phyloP scores from a whole-genome alignment of 2,797 vertebrate genomes.

The Halcyon badia region DNA sequence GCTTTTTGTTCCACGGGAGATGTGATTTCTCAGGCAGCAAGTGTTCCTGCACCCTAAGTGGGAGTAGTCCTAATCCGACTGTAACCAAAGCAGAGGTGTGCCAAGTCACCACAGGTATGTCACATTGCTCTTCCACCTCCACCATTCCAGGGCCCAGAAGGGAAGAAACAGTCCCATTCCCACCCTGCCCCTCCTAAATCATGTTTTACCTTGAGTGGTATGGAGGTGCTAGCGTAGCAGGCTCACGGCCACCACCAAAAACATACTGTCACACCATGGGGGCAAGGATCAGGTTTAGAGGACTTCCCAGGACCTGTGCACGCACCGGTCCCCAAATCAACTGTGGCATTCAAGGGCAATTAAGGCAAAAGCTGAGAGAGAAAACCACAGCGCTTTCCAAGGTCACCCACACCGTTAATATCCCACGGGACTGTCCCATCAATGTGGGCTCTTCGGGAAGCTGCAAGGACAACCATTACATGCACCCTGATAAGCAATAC shows the following conservation, averaged over 20 bases:
- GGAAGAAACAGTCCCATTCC: neutral
- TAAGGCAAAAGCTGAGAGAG: neutral
- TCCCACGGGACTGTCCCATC: neutral
- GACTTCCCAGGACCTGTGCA: neutral
- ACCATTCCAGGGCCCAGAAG: neutral
- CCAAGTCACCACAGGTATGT: neutral
- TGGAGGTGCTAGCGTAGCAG: rapidly evolving
- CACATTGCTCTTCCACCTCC: conserved; percentile 8
- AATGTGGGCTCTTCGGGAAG: neutral
- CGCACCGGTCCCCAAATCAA: rapidly evolving
- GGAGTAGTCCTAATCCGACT: neutral
- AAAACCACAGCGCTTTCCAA: neutral
- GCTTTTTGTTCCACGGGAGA: neutral
- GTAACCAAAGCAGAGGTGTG: neutral
- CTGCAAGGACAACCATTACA: neutral
- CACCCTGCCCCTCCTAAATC: neutral
- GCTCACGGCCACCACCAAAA: neutral
- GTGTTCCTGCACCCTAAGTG: rapidly evolving
- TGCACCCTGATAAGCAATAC: neutral
- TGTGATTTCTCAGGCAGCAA: neutral
- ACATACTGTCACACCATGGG: rapidly evolving
- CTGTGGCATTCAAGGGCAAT: rapidly evolving
- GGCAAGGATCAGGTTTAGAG: neutral
- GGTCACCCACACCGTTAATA: neutral
- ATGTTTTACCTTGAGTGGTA: neutral